Evolutionary conservation across 2,113 vertebrate species (phyloP).

Genomic region (human): DNA sequence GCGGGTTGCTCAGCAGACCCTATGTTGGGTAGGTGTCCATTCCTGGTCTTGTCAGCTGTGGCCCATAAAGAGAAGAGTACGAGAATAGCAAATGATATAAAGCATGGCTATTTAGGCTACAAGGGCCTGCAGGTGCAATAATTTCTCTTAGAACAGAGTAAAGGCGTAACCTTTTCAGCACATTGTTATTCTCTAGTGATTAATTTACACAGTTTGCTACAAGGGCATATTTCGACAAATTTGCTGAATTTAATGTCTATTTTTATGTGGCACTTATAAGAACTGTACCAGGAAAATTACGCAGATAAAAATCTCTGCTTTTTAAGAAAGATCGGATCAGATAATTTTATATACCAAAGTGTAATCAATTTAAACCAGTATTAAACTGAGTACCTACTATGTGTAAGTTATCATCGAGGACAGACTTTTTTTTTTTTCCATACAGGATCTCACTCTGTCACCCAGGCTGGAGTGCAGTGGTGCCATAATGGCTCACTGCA

Average conservation of each 20-base stretch:
- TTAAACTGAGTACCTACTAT: not conserved
- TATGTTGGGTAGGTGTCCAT: not conserved
- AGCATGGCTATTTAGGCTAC: not conserved
- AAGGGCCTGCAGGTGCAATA: not conserved
- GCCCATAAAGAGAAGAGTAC: not conserved
- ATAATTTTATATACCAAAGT: not conserved
- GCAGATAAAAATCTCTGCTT: not conserved
- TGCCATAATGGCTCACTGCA: not conserved
- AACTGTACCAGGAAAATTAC: not conserved
- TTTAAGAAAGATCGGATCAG: not conserved
- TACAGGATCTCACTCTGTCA: not conserved
- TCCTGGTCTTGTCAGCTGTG: not conserved
- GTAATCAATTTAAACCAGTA: not conserved
- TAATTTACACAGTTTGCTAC: not conserved
- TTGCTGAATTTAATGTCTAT: conserved; percentile 19
- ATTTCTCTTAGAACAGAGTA: not conserved
- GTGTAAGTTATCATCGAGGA: not conserved
- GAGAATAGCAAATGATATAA: fast-evolving
- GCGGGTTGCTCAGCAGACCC: not conserved
- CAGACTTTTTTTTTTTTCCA: not conserved
- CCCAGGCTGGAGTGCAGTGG: not conserved
- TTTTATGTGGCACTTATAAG: conserved; percentile 5
- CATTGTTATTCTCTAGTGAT: not conserved
- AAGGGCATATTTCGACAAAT: not conserved
- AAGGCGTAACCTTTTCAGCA: not conserved